Base-by-base conservation (phyloP, 2,797 vertebrate species). In the Lacerta viridis region DNA sequence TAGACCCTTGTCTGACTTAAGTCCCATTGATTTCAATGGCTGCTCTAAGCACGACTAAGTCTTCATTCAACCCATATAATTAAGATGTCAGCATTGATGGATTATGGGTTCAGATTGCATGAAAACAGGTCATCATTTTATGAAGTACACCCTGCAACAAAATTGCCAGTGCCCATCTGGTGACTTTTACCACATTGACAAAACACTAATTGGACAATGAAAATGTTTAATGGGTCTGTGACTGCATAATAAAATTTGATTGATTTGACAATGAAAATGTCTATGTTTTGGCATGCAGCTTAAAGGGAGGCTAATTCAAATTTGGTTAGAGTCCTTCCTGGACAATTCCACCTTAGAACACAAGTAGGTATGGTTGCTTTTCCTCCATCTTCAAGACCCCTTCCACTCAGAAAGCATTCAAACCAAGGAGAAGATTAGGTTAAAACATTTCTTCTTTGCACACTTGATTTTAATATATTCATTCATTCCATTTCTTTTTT, bases 81-180 rank as follows among this genome's bases (percentile, higher is more conserved):
- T 72, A 64, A 92, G 41, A 84, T 64, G 80, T 89, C 92, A 85
- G 50, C 84, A 64, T 92, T 91, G 80, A 87, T 39, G 84, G 86
- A n/a, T 88, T 93, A 91, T 83, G 83, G 89, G 72, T 90, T 92
- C 86, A 83, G 87, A 89, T 92, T 69, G 88, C 87, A 93, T 15
- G 83, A 94, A 82, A 33, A 46, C 11, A 13, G 3, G 7, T 75
- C 87, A 83, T 83, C 87, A 46, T 13, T 46, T 29, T 46, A 80
- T 64, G 82, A 86, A 88, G 36, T 29, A 87, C 83, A n/a, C 5
- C 0, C 84, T 74, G 68, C 72, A 2, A 33, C 43, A 84, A 82
- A 59, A 77, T 36, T 82, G 10, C 18, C 10, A 20, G 20, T 86
- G n/a, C 5, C 36, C 33, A 87, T 15, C 8, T 88, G 25, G 23